Evolutionary conservation across 2,888 invertebrate species (phyloP).

Genomic region (Nebria brevicollis): DNA sequence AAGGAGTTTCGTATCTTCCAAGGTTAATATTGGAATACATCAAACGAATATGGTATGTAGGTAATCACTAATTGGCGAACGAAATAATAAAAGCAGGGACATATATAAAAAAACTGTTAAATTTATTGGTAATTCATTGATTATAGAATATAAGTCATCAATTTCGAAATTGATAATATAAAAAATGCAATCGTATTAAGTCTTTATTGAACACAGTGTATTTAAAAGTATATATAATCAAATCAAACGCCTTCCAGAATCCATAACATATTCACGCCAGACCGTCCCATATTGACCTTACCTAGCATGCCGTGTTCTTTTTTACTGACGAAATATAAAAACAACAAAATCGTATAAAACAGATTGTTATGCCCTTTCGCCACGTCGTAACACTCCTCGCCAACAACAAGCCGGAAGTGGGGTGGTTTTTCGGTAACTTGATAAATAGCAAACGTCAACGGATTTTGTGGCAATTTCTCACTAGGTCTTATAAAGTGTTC

Average conservation of each 20-base stretch:
- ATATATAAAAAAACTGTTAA: no score
- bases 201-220: no score
- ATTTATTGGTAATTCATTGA: no score
- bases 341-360: constrained; percentile 85
- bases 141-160: no score
- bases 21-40: no score
- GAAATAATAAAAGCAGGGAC: no score
- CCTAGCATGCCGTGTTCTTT: constrained; percentile 81
- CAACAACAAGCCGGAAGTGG: constrained; percentile 75
- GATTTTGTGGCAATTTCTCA: constrained; percentile 62
- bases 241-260: constrained; percentile 67
- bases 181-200: no score
- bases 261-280: constrained; percentile 87
- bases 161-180: no score
- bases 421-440: constrained; percentile 74
- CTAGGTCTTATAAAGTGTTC: constrained; percentile 63
- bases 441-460: constrained; percentile 70
- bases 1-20: no score
- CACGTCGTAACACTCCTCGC: constrained; percentile 74
- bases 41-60: no score
- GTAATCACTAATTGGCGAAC: no score
- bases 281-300: constrained; percentile 78
- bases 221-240: neutral
- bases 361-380: constrained; percentile 88
- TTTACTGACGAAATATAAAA: constrained; percentile 79